Conservation (phyloP, 2,113 vertebrate species). For the Puma concolor region DNA sequence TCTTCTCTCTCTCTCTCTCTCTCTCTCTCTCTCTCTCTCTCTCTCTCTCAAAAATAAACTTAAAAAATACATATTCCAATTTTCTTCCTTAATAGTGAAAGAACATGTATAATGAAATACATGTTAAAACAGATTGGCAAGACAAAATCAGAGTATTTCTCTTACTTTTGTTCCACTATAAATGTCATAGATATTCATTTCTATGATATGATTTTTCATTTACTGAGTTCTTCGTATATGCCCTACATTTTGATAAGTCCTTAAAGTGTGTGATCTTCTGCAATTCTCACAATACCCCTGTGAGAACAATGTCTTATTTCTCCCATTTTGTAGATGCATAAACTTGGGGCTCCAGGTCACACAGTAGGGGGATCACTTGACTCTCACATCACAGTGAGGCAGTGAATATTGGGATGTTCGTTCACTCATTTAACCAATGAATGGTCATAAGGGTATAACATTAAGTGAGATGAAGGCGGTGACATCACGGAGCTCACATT, state of each 20-base stretch:
- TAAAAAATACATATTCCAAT: background rate
- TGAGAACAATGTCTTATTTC: background rate
- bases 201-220: background rate
- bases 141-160: background rate
- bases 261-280: background rate
- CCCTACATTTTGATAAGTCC: background rate
- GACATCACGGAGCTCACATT: background rate
- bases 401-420: background rate
- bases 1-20: no score
- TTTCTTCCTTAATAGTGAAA: conserved; percentile 17
- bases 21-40: no score
- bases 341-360: background rate
- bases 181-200: background rate
- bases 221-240: background rate
- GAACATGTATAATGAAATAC: background rate
- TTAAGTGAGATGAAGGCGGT: background rate
- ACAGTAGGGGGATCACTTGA: background rate
- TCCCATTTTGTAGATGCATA: background rate
- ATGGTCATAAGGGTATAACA: background rate
- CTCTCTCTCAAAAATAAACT: no score
- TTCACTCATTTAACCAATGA: background rate
- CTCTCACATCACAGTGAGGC: background rate
- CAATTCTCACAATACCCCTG: background rate
- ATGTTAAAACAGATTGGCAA: background rate
- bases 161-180: background rate